Base-by-base conservation (phyloP, 2,888 invertebrate species). In the Apotomis turbidana region DNA sequence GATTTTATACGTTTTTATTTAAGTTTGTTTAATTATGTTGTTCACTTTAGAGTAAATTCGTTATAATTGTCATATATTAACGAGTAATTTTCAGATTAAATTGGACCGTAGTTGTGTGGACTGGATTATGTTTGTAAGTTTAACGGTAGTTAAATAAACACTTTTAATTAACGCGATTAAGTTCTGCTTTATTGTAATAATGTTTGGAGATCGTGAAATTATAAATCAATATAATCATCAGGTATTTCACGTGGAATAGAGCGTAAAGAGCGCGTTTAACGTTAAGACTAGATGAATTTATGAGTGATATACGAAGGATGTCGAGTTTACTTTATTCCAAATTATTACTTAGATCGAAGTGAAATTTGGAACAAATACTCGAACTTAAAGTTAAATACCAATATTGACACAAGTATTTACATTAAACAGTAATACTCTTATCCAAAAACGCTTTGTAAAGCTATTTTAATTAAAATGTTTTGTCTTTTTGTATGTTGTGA, bases 351-450 rank as follows among this genome's bases (percentile, higher is more conserved):
- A 44, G 44, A 4, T 60, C 15, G 8, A 60, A 15, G 5, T 41
- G n/a, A 15, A 15, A 8, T 58, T 58, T 8, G n/a, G 9, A 38
- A 64, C 12, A 64, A 54, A 12, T 41, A 67, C 57, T 51, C 41
- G 55, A 67, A 68, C 61, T 46, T 13, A 58, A 52, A 58, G 41
- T 52, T 9, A 70, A 67, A 59, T 67, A 67, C 62, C 57, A 71
- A 62, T 44, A 71, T 58, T 52, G 68, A 71, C 60, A 57, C 57
- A 44, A 52, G 41, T 71, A 71, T 71, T 71, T 71, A 71, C 71
- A 71, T 63, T 46, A 55, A 64, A 64, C 6, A 61, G 13, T 61
- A 61, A 46, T 27, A 6, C 46, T 61, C 27, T 46, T 49, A 61
- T 49, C 9, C 46, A 46, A 61, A 46, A 49, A 49, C 12, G 6